Percentiles rank a stretch among this genome's conserved stretches.
Evolutionary conservation across 2,113 vertebrate genomes (phyloP).

Genomic region (Peromyscus polionotus): DNA sequence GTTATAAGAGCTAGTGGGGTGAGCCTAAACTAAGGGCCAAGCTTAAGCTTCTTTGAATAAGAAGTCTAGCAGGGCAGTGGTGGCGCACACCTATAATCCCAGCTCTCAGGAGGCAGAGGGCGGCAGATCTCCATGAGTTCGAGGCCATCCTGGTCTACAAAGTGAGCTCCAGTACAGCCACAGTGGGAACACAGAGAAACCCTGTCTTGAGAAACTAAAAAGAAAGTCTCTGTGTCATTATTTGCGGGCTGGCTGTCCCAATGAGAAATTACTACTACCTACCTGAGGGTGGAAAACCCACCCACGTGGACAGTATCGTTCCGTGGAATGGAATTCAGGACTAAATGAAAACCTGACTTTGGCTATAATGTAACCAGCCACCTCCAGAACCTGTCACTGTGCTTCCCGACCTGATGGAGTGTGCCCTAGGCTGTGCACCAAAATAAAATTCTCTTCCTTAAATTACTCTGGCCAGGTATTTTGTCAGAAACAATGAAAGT

Average conservation of each 20-base stretch:
- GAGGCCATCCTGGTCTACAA: too few species aligned
- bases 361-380: background rate
- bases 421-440: background rate
- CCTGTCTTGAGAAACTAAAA: too few species aligned
- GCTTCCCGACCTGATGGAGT: background rate
- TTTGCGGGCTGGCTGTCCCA: background rate
- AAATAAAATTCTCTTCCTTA: background rate
- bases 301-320: background rate
- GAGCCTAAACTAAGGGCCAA: background rate
- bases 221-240: background rate
- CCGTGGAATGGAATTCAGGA: background rate
- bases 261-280: background rate
- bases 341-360: background rate
- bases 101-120: too few species aligned
- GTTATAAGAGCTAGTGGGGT: background rate
- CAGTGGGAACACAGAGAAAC: too few species aligned
- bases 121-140: too few species aligned
- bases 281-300: background rate
- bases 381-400: too few species aligned
- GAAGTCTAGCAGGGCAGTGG: background rate
- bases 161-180: too few species aligned
- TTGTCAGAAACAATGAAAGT: background rate
- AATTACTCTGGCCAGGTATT: too few species aligned
- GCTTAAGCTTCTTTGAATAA: background rate
- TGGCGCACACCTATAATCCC: too few species aligned